phyloP scores from a whole-genome alignment of 1,140 invertebrate genomes.

The Drosophila varians region DNA sequence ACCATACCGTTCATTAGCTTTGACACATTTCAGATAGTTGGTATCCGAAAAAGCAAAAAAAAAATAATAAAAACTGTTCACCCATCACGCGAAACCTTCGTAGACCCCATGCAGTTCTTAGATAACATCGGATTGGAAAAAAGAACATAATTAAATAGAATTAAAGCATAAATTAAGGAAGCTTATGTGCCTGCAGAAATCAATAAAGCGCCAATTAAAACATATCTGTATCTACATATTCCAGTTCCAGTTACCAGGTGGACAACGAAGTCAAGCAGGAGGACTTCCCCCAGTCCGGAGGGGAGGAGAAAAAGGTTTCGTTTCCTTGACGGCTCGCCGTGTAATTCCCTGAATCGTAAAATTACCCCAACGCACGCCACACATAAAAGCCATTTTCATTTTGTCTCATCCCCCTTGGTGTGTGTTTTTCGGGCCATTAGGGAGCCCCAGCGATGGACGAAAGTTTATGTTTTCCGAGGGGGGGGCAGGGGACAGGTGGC shows the following conservation, averaged over 20 bases:
- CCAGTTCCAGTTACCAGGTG: conserved; percentile 1
- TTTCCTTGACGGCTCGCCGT: conserved; percentile 4
- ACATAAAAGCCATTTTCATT: conserved; percentile 80
- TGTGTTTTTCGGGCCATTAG: conserved; percentile 33
- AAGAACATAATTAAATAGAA: conserved; percentile 51
- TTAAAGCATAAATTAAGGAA: conserved; percentile 47
- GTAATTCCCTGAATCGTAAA: conserved; percentile 73
- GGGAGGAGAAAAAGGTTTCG: background rate
- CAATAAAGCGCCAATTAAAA: conserved; percentile 53
- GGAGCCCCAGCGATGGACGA: conserved; percentile 26
- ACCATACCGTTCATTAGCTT: conserved; percentile 30
- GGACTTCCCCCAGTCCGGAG: background rate
- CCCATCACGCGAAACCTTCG: conserved; percentile 30
- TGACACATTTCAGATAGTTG: conserved; percentile 43
- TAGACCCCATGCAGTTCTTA: conserved; percentile 6
- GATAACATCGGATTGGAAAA: conserved; percentile 13
- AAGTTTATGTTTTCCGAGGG: conserved; percentile 45
- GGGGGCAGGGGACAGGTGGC: background rate
- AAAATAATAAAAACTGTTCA: conserved; percentile 11
- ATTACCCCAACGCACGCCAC: conserved; percentile 75
- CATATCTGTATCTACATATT: conserved; percentile 46
- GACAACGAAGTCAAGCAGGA: background rate
- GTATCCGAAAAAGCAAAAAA: background rate
- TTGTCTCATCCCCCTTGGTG: conserved; percentile 38
- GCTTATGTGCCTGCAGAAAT: conserved; percentile 39